phyloP scores from a whole-genome alignment of 2,113 vertebrate genomes.

The Martes martes region DNA sequence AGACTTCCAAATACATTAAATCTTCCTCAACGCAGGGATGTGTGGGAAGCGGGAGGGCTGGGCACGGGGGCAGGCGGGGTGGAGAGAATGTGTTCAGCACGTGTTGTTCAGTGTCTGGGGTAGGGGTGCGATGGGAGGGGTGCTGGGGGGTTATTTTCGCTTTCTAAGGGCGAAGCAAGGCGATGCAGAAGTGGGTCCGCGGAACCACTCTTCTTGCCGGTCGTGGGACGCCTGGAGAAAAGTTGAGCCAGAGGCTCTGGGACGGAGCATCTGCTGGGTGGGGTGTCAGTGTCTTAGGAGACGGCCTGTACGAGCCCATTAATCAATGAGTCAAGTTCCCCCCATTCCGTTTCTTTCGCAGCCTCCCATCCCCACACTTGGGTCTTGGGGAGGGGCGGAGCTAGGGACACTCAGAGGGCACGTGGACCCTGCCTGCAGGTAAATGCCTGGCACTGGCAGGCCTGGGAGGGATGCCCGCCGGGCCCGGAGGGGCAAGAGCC shows the following conservation, averaged over 20 bases:
- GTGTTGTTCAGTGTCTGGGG: background rate
- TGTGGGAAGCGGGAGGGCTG: background rate
- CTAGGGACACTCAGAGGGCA: background rate
- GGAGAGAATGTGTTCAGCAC: background rate
- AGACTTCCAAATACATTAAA: constrained; percentile 29
- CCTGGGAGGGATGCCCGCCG: rapidly evolving
- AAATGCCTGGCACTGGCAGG: background rate
- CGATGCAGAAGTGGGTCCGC: background rate
- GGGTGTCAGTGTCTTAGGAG: background rate
- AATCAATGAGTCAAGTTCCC: background rate
- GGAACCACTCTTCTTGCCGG: background rate
- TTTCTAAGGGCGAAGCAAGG: background rate
- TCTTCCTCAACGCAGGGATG: constrained; percentile 1
- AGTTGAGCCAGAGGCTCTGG: background rate
- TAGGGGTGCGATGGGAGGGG: rapidly evolving
- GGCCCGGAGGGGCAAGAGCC: rapidly evolving
- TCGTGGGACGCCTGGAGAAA: background rate
- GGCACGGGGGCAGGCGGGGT: background rate
- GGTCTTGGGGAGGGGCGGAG: background rate
- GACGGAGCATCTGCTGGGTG: rapidly evolving
- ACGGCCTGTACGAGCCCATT: background rate
- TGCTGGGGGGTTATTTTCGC: background rate
- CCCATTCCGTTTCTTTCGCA: background rate
- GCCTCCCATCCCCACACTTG: background rate
- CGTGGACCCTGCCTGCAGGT: background rate